phyloP scores from a whole-genome alignment of 2,888 invertebrate genomes.

The Nycteola revayana region DNA sequence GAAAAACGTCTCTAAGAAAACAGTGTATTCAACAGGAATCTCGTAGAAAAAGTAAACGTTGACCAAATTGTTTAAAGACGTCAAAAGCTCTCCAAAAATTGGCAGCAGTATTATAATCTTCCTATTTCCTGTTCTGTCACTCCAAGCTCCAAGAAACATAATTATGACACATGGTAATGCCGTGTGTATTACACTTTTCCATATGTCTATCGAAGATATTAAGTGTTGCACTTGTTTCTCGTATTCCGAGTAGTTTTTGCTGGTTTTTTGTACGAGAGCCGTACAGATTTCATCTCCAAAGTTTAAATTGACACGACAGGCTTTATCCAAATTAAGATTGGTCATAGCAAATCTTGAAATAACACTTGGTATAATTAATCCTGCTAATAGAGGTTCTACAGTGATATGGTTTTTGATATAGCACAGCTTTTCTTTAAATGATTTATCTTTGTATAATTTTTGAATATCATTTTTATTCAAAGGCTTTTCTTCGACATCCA shows the following conservation, averaged over 20 bases:
- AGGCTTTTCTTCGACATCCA: constrained; percentile 61
- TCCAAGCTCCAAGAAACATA: constrained; percentile 84
- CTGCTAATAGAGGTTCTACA: constrained; percentile 87
- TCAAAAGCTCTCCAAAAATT: constrained; percentile 76
- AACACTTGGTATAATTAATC: constrained; percentile 85
- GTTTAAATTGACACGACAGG: constrained; percentile 64
- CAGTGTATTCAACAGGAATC: constrained; percentile 78
- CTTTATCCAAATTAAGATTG: constrained; percentile 73
- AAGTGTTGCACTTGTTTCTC: constrained; percentile 84
- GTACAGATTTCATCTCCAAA: constrained; percentile 64
- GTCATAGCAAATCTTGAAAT: constrained; percentile 86
- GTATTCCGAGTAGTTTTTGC: constrained; percentile 81
- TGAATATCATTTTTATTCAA: constrained; percentile 47
- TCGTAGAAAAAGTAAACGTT: constrained; percentile 82
- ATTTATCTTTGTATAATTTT: constrained; percentile 50
- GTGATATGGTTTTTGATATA: constrained; percentile 82
- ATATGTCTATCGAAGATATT: constrained; percentile 80
- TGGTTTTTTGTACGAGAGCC: constrained; percentile 56
- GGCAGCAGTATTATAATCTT: constrained; percentile 82
- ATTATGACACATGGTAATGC: constrained; percentile 80
- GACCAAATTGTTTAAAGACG: constrained; percentile 73
- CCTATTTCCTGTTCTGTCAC: constrained; percentile 80
- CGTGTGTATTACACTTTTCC: constrained; percentile 80
- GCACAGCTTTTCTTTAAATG: constrained; percentile 53
- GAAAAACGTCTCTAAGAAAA: constrained; percentile 78